phyloP scores from a whole-genome alignment of 2,113 vertebrate genomes.

The Pachypanchax playfairii region DNA sequence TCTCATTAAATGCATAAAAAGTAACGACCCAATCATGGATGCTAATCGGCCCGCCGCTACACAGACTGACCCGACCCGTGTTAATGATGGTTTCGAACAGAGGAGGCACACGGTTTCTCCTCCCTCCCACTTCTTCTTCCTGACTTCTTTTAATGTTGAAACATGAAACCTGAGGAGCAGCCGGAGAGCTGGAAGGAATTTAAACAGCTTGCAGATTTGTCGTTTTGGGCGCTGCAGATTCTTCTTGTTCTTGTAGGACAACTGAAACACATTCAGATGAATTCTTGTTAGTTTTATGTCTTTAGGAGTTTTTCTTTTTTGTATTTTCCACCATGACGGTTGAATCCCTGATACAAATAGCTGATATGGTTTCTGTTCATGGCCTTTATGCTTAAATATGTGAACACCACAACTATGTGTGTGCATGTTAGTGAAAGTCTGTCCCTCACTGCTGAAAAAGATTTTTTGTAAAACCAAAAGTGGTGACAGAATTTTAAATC shows the following conservation, averaged over 20 bases:
- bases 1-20: constrained; percentile 45
- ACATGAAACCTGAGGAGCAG: constrained; percentile 49
- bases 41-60: constrained; percentile 36
- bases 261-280: neutral
- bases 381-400: too few species aligned
- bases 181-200: constrained; percentile 55
- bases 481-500: too few species aligned
- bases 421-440: too few species aligned
- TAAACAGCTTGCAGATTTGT: constrained; percentile 53
- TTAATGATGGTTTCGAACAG: constrained; percentile 8
- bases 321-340: neutral
- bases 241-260: constrained; percentile 4
- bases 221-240: constrained; percentile 1
- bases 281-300: neutral
- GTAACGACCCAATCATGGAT: constrained; percentile 29
- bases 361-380: neutral
- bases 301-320: neutral
- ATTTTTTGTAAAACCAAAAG: too few species aligned
- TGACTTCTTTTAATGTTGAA: constrained; percentile 42
- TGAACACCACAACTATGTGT: too few species aligned
- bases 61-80: neutral
- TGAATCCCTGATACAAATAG: neutral
- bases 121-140: neutral
- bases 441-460: too few species aligned
- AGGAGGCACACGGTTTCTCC: neutral